phyloP scores from a whole-genome alignment of 2,113 vertebrate genomes.

The Microtus richardsoni region DNA sequence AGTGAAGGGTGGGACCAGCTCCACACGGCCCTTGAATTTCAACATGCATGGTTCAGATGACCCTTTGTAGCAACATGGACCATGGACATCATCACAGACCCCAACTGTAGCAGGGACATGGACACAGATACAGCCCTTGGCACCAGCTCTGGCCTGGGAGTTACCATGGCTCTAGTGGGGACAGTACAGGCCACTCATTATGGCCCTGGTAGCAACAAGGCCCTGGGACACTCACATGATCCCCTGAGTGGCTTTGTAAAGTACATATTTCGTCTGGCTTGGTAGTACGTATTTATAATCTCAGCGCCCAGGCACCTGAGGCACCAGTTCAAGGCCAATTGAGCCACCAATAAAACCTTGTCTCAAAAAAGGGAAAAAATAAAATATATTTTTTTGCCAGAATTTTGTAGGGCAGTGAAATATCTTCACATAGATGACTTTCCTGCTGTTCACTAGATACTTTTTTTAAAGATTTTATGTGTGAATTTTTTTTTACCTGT shows the following conservation, averaged over 20 bases:
- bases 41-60: neutral
- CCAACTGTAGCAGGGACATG: neutral
- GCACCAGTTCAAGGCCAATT: neutral
- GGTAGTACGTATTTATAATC: neutral
- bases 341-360: neutral
- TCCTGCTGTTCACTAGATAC: conserved; percentile 34
- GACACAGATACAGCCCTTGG: neutral
- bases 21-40: neutral
- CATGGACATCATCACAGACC: neutral
- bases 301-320: neutral
- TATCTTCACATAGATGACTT: conserved; percentile 57
- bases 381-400: neutral
- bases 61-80: neutral
- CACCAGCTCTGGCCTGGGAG: neutral
- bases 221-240: neutral
- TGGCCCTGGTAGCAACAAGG: neutral
- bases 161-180: neutral
- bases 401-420: conserved; percentile 40
- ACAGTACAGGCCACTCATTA: neutral
- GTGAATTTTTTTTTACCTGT: neutral
- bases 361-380: too few species aligned
- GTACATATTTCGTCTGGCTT: neutral
- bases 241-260: neutral
- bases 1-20: neutral
- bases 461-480: neutral